Percentiles rank a stretch among this genome's conserved stretches.
phyloP scores from a whole-genome alignment of 2,888 invertebrate species.

The Sialis fuliginosa region DNA sequence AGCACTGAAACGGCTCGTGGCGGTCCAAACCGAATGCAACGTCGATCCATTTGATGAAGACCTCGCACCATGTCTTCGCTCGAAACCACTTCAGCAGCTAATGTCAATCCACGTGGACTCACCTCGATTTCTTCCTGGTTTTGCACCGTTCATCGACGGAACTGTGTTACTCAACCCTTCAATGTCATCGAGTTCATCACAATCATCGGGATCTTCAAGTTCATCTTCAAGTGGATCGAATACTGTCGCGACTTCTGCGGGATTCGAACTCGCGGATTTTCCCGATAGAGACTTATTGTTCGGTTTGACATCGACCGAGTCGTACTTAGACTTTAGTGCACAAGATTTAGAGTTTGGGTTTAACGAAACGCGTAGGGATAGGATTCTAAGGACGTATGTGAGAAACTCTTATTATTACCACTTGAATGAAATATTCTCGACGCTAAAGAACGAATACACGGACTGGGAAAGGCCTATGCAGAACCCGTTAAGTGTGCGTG shows the following conservation, averaged over 20 bases:
- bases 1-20: constrained; percentile 60
- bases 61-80: constrained; percentile 66
- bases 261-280: constrained; percentile 67
- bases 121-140: constrained; percentile 71
- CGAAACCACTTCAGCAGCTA: constrained; percentile 56
- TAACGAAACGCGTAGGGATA: constrained; percentile 71
- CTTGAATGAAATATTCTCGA: constrained; percentile 86
- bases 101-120: constrained; percentile 58
- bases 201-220: constrained; percentile 9
- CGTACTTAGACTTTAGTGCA: constrained; percentile 64
- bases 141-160: constrained; percentile 90
- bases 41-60: constrained; percentile 68
- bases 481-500: constrained; percentile 71
- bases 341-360: constrained; percentile 83
- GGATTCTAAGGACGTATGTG: constrained; percentile 78
- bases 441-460: constrained; percentile 84
- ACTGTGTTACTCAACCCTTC: constrained; percentile 56
- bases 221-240: constrained; percentile 16
- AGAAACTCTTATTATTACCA: constrained; percentile 91
- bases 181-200: constrained; percentile 16
- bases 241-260: constrained; percentile 51
- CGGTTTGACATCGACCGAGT: constrained; percentile 67
- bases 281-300: constrained; percentile 68
- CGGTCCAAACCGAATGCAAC: constrained; percentile 68
- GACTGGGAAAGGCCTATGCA: constrained; percentile 86